Evolutionary conservation across 2,113 vertebrate species (phyloP).

Genomic region (Mionectes macconnelli): DNA sequence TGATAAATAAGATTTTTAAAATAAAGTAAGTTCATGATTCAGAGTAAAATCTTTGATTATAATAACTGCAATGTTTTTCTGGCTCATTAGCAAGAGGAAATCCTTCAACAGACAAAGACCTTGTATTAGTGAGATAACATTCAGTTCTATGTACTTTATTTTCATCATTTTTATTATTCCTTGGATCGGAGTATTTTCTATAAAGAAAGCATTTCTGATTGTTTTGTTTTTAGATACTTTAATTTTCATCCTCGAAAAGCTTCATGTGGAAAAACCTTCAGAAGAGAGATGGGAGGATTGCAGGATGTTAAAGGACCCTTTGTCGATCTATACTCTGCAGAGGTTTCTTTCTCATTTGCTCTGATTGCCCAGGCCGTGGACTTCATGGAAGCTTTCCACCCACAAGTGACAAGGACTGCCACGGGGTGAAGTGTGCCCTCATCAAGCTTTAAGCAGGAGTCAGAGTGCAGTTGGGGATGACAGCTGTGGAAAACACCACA

Average conservation of each 20-base stretch:
- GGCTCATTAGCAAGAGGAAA: not conserved
- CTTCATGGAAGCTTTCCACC: not conserved
- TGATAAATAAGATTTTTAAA: not conserved
- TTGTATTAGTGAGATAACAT: not conserved
- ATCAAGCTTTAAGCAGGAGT: not conserved
- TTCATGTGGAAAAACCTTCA: not conserved
- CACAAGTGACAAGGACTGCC: rapidly evolving
- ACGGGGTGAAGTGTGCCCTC: not conserved
- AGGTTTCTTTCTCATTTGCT: not conserved
- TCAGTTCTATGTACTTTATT: not conserved
- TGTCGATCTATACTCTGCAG: not conserved
- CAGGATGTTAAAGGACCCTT: not conserved
- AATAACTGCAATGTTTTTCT: not conserved
- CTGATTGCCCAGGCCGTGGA: not conserved
- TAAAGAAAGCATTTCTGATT: not conserved
- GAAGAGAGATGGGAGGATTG: not conserved
- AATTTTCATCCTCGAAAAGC: not conserved
- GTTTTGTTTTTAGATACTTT: not conserved
- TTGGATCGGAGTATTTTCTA: not conserved
- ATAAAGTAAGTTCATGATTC: not conserved
- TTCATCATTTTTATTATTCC: not conserved
- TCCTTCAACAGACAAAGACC: not conserved
- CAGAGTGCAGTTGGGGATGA: not conserved
- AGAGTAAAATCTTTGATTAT: not conserved
- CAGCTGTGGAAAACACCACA: not conserved